Evolutionary conservation across 1,140 invertebrate species (phyloP).

Genomic region (Pseudomyrmex concolor): DNA sequence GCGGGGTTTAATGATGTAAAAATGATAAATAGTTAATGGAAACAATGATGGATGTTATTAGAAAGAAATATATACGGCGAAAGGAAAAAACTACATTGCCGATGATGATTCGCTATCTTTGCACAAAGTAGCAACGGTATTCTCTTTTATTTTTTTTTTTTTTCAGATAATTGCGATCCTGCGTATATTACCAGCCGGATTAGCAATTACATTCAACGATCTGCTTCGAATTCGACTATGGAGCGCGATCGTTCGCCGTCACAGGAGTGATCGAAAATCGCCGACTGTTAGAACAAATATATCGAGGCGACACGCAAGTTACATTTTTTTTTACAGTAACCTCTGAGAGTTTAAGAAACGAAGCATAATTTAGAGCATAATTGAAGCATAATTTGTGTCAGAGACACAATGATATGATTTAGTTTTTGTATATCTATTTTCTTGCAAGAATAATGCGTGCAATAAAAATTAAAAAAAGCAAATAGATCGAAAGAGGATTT

Average conservation of each 20-base stretch:
- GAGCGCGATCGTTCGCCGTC: background rate
- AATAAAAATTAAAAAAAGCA: background rate
- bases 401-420: no score
- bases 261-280: background rate
- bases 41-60: no score
- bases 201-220: conserved; percentile 65
- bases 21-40: no score
- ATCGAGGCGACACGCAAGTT: background rate
- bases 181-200: conserved; percentile 74
- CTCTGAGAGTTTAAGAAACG: background rate
- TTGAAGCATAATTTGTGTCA: no score
- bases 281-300: background rate
- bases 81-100: no score
- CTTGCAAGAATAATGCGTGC: no score
- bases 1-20: no score
- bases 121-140: conserved; percentile 18
- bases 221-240: background rate
- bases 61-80: no score
- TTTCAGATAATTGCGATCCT: conserved; percentile 76
- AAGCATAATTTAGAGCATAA: background rate
- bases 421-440: no score
- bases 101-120: background rate
- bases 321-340: background rate
- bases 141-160: conserved; percentile 72
- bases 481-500: background rate